phyloP scores from a whole-genome alignment of 2,888 invertebrate genomes.

The Acrocyrtus sp. region DNA sequence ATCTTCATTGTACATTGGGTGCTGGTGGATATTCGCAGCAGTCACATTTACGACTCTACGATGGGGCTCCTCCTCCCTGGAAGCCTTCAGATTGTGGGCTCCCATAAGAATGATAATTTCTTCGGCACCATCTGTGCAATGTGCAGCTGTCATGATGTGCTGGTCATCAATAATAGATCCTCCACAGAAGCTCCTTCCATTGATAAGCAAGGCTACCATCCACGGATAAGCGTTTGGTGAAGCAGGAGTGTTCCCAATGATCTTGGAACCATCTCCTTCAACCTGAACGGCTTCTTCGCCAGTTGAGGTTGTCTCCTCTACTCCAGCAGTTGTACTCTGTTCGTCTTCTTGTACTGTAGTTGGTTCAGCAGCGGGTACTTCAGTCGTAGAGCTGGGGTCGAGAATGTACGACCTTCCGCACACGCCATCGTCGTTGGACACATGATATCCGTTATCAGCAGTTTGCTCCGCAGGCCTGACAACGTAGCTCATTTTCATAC shows the following conservation, averaged over 20 bases:
- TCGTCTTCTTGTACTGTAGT: too few relatives aligned
- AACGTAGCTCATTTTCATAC: constrained; percentile 48
- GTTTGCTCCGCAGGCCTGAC: constrained; percentile 32
- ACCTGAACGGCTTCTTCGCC: neutral
- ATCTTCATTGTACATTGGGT: constrained; percentile 60
- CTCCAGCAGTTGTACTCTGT: too few relatives aligned
- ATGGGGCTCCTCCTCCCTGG: constrained; percentile 45
- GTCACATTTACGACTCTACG: constrained; percentile 59
- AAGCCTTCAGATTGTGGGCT: constrained; percentile 55
- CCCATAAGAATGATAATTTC: constrained; percentile 56
- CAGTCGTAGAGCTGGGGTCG: constrained; percentile 3
- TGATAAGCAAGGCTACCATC: constrained; percentile 60
- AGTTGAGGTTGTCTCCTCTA: constrained; percentile 1
- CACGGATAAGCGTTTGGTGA: constrained; percentile 58
- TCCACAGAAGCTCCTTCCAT: constrained; percentile 18
- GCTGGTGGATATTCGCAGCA: constrained; percentile 55
- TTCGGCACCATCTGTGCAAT: constrained; percentile 55
- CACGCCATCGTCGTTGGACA: constrained; percentile 34
- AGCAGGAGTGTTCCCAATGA: constrained; percentile 51
- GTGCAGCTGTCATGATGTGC: constrained; percentile 58
- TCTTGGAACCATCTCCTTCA: neutral
- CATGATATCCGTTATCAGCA: constrained; percentile 20
- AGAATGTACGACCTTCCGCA: constrained; percentile 32
- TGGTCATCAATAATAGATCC: constrained; percentile 55
- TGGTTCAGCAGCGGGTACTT: constrained; percentile 6